phyloP scores from a whole-genome alignment of 2,113 vertebrate genomes.

The Leptodactylus fuscus region DNA sequence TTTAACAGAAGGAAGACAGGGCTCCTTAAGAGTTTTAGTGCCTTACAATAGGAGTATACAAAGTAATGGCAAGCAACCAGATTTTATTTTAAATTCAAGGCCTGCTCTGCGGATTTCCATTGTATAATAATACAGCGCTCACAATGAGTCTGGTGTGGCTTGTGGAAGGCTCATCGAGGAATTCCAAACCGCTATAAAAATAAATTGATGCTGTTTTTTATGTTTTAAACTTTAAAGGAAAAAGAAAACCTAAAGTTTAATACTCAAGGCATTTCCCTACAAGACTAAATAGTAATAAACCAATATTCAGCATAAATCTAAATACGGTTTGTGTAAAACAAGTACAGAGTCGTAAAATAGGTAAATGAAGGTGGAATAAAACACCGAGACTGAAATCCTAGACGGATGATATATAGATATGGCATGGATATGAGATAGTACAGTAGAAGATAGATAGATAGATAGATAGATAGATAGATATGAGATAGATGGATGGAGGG shows the following conservation, averaged over 20 bases:
- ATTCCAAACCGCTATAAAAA: slow-evolving; percentile 44
- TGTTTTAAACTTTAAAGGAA: slow-evolving; percentile 41
- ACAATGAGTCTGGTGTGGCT: slow-evolving; percentile 39
- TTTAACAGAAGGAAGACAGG: background rate
- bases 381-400: background rate
- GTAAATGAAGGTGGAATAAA: slow-evolving; percentile 25
- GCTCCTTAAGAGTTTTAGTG: background rate
- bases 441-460: background rate
- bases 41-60: slow-evolving; percentile 3
- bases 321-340: slow-evolving; percentile 47
- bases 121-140: slow-evolving; percentile 32
- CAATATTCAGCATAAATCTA: slow-evolving; percentile 54
- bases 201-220: slow-evolving; percentile 54
- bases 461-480: background rate
- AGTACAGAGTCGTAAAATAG: slow-evolving; percentile 13
- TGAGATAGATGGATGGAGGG: no score
- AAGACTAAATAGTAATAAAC: slow-evolving; percentile 37
- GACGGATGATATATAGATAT: background rate
- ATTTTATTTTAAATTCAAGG: slow-evolving; percentile 36
- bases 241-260: slow-evolving; percentile 51
- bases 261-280: slow-evolving; percentile 34
- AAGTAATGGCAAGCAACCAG: background rate
- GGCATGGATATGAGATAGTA: background rate
- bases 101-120: background rate
- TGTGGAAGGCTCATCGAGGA: slow-evolving; percentile 37